Base-by-base conservation (phyloP, 2,888 invertebrate genomes). In the Sipunculus nudus region DNA sequence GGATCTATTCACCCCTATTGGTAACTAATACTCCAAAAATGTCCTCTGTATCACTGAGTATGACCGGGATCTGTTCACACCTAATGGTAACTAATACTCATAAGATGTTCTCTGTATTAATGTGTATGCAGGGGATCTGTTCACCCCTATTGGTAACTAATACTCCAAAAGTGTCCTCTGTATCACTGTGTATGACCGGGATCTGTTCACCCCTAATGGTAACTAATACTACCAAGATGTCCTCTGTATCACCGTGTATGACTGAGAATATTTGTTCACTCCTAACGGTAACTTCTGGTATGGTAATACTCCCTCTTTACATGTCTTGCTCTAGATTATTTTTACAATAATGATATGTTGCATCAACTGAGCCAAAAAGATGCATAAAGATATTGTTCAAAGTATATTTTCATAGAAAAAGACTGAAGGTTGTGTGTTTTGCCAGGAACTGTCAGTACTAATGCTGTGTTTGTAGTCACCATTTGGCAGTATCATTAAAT, bases 171-270 rank as follows among this genome's bases (percentile, higher is more conserved):
- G 91, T 77, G 87, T 89, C 25, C 84, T 91, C 13, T 89, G 88
- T 71, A 87, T 91, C 67, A 88, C 89, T 10, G 90, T 90, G 28
- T 89, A 88, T 73, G 90, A 91, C 75, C 87, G 89, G 77, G 90
- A 90, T 73, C 86, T 88, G 54, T 91, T 89, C 78, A 88, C 89
- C 61, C 91, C 91, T 13, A 90, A 91, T 82, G 90, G 91, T 91
- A 66, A 57, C 72, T 53, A 13, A 29, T 26, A n/a, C n/a, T n/a
- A n/a, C n/a, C n/a, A 23, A 16, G 16, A 25, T 13, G n/a, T 29
- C 8, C 41, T 10, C n/a, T 10, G 16, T n/a, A 2, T 5, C 10
- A 19, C 21, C 6, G 19, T 16, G 19, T 5, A 26, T 74, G 90
- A 90, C 75, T 87, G 89, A 78, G 89, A 89, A n/a, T n/a, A n/a